Base-by-base conservation (phyloP, 2,113 vertebrate genomes). In the Brachyhypopomus occidentalis region DNA sequence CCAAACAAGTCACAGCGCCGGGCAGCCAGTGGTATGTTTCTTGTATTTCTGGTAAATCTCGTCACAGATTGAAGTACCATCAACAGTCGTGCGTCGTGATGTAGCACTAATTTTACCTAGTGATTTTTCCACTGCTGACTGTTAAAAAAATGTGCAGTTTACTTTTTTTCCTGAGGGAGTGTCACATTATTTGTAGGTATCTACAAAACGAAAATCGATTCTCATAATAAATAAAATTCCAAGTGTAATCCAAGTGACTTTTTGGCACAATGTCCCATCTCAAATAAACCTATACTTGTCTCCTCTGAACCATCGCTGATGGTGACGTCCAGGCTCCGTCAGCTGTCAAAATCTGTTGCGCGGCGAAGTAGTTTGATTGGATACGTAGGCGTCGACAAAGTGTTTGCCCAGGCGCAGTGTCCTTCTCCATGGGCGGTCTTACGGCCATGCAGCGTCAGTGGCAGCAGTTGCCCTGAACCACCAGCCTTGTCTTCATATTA, bases 11-110 rank as follows among this genome's bases (percentile, higher is more conserved):
- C 45, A 2, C 41, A 52, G 45, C 45, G 45, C 8, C 14, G 45
- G 9, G 45, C 45, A 52, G 45, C 45, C 12, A 52, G 25, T 67
- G 64, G 30, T 36, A 16, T 23, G 22, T 64, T 20, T 72, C 59
- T 71, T 64, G 79, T 55, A 74, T 80, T 80, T 74, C 71, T 73
- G 59, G 71, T 74, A 72, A 72, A n/a, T 80, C 79, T 63, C 59
- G 41, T 80, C 41, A 77, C 60, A 67, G 25, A 67, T 34, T 20
- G 17, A 36, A 22, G 36, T 11, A 22, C 6, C 19, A 17, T 20
- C 64, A 69, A 7, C 20, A 41, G 66, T 36, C 14, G 64, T 67
- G 2, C 1, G 64, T 34, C 30, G 64, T 38, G 19, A 36, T 16
- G 30, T 34, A 67, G 30, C 27, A 64, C 11, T 17, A 34, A 66